Conservation (phyloP, 1,140 invertebrate genomes). For the Anagrus nilaparvatae region DNA sequence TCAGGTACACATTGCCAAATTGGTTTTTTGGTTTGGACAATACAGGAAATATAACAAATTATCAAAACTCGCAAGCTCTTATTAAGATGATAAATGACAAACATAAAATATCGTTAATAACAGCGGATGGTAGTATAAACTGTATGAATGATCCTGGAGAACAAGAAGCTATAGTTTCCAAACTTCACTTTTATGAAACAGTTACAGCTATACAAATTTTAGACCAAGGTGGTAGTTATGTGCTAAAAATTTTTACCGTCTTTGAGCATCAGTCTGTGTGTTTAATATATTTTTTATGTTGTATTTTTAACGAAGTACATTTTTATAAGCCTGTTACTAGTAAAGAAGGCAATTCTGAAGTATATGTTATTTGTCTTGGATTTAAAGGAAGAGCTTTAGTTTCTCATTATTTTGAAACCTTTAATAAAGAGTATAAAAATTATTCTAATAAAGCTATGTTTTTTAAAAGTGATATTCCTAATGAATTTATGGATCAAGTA, state of each 20-base stretch:
- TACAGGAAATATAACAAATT: slow-evolving; percentile 71
- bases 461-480: slow-evolving; percentile 48
- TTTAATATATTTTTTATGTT: slow-evolving; percentile 70
- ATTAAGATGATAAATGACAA: slow-evolving; percentile 34
- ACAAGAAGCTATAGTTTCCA: slow-evolving; percentile 70
- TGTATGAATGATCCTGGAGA: slow-evolving; percentile 73
- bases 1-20: slow-evolving; percentile 60
- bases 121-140: slow-evolving; percentile 89
- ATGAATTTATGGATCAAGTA: slow-evolving; percentile 58
- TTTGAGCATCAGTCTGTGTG: slow-evolving; percentile 75
- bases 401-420: slow-evolving; percentile 35
- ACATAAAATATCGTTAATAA: slow-evolving; percentile 54
- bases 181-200: slow-evolving; percentile 74
- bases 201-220: slow-evolving; percentile 63
- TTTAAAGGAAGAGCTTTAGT: slow-evolving; percentile 46
- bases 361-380: slow-evolving; percentile 72
- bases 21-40: slow-evolving; percentile 82
- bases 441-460: slow-evolving; percentile 45
- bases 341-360: slow-evolving; percentile 89
- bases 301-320: slow-evolving; percentile 59
- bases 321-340: slow-evolving; percentile 85
- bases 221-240: slow-evolving; percentile 60
- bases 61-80: slow-evolving; percentile 55
- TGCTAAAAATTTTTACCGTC: slow-evolving; percentile 90
- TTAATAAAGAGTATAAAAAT: slow-evolving; percentile 44